Base-by-base conservation (phyloP, 2,888 invertebrate genomes). In the Pristionchus entomophagus region DNA sequence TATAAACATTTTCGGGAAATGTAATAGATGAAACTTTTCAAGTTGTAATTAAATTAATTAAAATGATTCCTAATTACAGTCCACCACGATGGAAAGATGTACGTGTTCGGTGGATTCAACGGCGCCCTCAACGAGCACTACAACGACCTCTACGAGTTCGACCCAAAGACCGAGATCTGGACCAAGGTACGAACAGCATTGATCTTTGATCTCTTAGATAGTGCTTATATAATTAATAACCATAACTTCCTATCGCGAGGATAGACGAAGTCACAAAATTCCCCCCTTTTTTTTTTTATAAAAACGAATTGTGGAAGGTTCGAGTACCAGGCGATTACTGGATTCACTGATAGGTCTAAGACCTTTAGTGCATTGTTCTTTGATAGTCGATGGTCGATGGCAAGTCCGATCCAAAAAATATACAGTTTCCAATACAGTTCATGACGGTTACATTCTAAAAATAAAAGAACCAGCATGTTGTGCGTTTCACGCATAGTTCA, bases 51-150 rank as follows among this genome's bases (percentile, higher is more conserved):
- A n/a, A n/a, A n/a, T n/a, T n/a, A n/a, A n/a, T n/a, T n/a, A n/a
- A n/a, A n/a, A n/a, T n/a, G n/a, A n/a, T n/a, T n/a, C n/a, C n/a
- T n/a, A n/a, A 12, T 81, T 81, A 2, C 81, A 81, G 81, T 81
- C 81, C 0, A 12, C 22, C 56, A 59, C 93, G 95, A 96, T 89
- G 95, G 95, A 35, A 95, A 95, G 91, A 96, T 97, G 95, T 97
- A 96, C 93, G 96, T 97, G 88, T 97, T 97, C 94, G 97, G 97
- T 83, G 97, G 97, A 45, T 97, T 96, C 93, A 97, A 97, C 94
- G 96, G 96, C 17, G 94, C 96, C 45, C 94, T 95, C 85, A 96
- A 96, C 90, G 94, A 95, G 85, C 97, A 97, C 94, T 97, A 96
- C 93, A 96, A 96, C 94, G 97, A 97, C 94, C 94, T 97, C 88